Conservation (phyloP, 2,888 invertebrate species). For the Euplagia quadripunctaria region DNA sequence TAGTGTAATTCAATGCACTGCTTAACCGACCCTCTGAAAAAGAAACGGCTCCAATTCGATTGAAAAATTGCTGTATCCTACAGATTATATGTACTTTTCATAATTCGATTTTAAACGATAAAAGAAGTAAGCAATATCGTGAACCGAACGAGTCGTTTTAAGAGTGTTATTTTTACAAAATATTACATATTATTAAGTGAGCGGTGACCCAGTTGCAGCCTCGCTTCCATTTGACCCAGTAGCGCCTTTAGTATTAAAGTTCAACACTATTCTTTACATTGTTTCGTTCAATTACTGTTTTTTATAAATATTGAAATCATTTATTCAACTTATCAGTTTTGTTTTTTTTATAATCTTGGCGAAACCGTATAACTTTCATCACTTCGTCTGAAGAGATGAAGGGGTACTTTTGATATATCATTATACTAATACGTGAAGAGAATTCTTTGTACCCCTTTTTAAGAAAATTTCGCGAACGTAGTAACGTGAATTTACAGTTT, state of each 20-base stretch:
- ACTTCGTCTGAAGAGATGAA: too few relatives aligned
- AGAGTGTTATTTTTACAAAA: not conserved
- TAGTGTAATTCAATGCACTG: too few relatives aligned
- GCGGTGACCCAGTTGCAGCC: slow-evolving; percentile 36
- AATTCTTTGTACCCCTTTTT: too few relatives aligned
- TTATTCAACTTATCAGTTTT: not conserved
- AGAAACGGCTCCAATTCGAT: too few relatives aligned
- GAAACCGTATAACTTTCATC: not conserved
- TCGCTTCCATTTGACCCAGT: slow-evolving; percentile 24
- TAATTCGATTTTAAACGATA: not conserved
- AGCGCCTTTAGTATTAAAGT: slow-evolving; percentile 38
- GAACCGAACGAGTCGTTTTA: not conserved
- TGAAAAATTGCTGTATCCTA: too few relatives aligned
- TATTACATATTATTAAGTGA: slow-evolving; percentile 4
- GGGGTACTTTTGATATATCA: too few relatives aligned
- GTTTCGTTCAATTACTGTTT: slow-evolving; percentile 24
- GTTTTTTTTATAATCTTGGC: not conserved
- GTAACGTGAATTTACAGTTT: too few relatives aligned
- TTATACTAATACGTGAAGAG: too few relatives aligned
- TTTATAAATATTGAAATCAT: not conserved
- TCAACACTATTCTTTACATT: slow-evolving; percentile 25
- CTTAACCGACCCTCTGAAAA: too few relatives aligned
- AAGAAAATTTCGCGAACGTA: too few relatives aligned
- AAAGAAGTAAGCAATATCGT: not conserved
- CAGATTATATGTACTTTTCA: too few relatives aligned